Evolutionary conservation across 1,140 invertebrate species (phyloP), one percentile per base, ranked within the genome.

Genomic region (Coptotermes formosanus): DNA sequence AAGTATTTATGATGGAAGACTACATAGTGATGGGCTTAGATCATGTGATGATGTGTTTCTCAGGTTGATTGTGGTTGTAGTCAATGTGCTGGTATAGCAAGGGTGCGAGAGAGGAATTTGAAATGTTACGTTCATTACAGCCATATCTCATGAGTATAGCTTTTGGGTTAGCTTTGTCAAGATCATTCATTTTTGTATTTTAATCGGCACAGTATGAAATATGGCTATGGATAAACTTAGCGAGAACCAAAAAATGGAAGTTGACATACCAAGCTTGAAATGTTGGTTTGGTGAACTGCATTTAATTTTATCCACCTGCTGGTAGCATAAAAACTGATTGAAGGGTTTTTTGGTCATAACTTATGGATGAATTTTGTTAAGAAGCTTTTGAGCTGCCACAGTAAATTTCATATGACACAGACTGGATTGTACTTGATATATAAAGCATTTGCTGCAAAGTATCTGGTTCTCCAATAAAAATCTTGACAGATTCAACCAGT

Each of bases 91-190:
- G 82, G 43, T 83, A 30, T n/a, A 52, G 83, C 83, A 64, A 30
- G 83, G 83, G 83, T 52, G 59, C 83, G 48, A 84, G 83, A 84
- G 59, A 64, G 48, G 59, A 52, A 84, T 84, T 84, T 84, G 83
- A 84, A 84, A 84, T 55, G 83, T 52, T 84, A 30, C 52, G 83
- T 84, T 84, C 83, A 84, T 84, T 84, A 84, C 83, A 84, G 83
- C 83, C 59, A 84, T 84, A 64, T 84, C 83, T 45, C 48, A 64
- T 55, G 83, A 19, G 48, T 38, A 21, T 45, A 52, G 59, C 59
- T 52, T 84, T 84, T 64, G 30, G 59, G 48, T 55, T 52, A 52
- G n/a, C n/a, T 55, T 84, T 84, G 83, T 45, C 55, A 84, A 30
- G 59, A 32, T 84, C n/a, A 30, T n/a, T 75, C 64, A 75, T 8